phyloP scores from a whole-genome alignment of 2,888 invertebrate genomes.

The Galeopsomyia nigrocyanea region DNA sequence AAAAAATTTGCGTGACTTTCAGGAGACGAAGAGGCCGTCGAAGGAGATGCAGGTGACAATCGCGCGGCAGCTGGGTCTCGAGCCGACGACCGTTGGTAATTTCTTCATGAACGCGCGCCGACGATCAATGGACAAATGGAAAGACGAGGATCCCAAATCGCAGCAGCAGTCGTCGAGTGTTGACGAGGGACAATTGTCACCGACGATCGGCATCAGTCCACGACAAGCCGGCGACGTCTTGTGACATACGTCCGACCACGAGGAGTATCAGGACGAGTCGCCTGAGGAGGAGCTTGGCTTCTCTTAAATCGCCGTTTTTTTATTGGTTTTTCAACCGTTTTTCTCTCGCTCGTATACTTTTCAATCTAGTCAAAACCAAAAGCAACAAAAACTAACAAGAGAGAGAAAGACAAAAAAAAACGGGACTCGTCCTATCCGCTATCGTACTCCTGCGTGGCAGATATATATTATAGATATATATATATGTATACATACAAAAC shows the following conservation, averaged over 20 bases:
- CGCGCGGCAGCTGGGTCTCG: conserved; percentile 95
- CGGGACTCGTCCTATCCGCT: no score
- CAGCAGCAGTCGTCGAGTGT: conserved; percentile 53
- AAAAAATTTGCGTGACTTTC: conserved; percentile 65
- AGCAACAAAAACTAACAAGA: no score
- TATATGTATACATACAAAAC: no score
- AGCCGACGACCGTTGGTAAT: conserved; percentile 98
- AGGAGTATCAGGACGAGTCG: conserved; percentile 69
- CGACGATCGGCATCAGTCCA: conserved; percentile 67
- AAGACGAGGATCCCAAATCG: conserved; percentile 87
- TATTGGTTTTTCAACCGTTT: not conserved
- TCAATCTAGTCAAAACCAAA: not conserved
- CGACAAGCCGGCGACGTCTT: conserved; percentile 67
- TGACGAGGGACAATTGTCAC: conserved; percentile 68
- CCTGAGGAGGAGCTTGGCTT: conserved; percentile 67
- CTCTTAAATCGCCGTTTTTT: conserved; percentile 29
- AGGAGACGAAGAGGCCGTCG: conserved; percentile 99
- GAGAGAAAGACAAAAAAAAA: no score
- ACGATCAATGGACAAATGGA: conserved; percentile 98
- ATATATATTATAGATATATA: no score
- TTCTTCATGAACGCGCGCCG: conserved; percentile 99
- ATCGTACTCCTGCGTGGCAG: no score
- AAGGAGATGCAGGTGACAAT: conserved; percentile 99
- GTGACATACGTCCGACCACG: conserved; percentile 70
- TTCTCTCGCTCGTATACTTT: conserved; percentile 7